Evolutionary conservation across 2,797 vertebrate species (phyloP).

Genomic region (Falco rusticolus): DNA sequence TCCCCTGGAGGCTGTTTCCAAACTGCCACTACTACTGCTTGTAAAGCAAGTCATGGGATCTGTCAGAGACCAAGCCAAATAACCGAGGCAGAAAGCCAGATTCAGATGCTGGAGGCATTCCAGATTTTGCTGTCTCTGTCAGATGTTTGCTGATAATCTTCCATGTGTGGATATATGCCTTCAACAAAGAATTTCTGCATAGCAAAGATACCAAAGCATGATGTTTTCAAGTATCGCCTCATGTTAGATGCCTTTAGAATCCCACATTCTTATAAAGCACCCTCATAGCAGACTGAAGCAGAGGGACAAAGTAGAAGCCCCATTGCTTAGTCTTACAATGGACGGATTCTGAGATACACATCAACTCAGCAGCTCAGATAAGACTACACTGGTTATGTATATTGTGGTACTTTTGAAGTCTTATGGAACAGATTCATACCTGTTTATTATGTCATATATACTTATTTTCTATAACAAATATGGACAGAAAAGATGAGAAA

Average conservation of each 20-base stretch:
- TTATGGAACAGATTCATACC: not conserved
- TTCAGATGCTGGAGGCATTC: not conserved
- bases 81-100: not conserved
- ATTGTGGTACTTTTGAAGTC: not conserved
- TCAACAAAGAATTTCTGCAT: not conserved
- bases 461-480: not conserved
- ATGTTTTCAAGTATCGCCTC: not conserved
- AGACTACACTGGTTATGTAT: not conserved
- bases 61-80: conserved; percentile 24
- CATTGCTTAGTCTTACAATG: accelerated
- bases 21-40: conserved; percentile 42
- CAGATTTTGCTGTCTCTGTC: not conserved
- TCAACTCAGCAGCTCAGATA: not conserved
- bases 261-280: not conserved
- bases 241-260: not conserved
- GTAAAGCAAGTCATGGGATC: conserved; percentile 31
- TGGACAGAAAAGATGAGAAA: not conserved
- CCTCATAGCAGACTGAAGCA: not conserved
- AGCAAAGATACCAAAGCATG: not conserved
- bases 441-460: not conserved
- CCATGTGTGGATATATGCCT: not conserved
- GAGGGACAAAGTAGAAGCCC: not conserved
- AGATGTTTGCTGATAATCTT: conserved; percentile 9
- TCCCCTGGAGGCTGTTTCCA: conserved; percentile 50
- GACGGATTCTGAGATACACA: accelerated